A percentile compares a stretch with the other conserved stretches of the same genome.
These are phyloP conservation scores for Desmodus rotundus DNA, from an alignment of 2,113 vertebrate genomes.

Conservation along the genomic window DNA sequence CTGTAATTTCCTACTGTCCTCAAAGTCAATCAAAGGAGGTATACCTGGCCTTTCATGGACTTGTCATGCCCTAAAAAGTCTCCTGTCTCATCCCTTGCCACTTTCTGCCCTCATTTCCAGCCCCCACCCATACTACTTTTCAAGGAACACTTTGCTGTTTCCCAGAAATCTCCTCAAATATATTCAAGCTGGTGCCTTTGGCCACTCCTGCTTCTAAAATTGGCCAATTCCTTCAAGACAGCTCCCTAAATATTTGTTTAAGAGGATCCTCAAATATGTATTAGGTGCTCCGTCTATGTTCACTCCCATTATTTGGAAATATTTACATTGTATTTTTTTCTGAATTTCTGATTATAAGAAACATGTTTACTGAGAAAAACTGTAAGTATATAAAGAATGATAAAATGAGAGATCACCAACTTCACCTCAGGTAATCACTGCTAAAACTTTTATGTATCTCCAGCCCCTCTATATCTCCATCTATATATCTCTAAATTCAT, in stretches of 20 bases:
- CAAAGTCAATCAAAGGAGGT: neutral
- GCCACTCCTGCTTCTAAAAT: neutral
- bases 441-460: slow-evolving; percentile 4
- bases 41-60: neutral
- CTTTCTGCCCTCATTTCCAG: neutral
- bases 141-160: neutral
- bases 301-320: neutral
- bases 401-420: neutral
- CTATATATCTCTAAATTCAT: neutral
- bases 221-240: neutral
- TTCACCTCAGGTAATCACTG: neutral
- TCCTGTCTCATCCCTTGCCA: neutral
- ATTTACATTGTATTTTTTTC: neutral
- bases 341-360: slow-evolving; percentile 35
- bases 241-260: neutral
- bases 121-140: neutral
- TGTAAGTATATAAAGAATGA: neutral
- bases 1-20: neutral
- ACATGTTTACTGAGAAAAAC: neutral
- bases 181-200: neutral
- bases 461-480: neutral
- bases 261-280: neutral
- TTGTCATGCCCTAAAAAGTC: neutral
- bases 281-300: neutral
- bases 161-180: neutral